Percentiles rank a stretch among this genome's conserved stretches.
Conservation (phyloP, 35 echinoderm and acorn worm species). For the Heliocidaris tuberculata region DNA sequence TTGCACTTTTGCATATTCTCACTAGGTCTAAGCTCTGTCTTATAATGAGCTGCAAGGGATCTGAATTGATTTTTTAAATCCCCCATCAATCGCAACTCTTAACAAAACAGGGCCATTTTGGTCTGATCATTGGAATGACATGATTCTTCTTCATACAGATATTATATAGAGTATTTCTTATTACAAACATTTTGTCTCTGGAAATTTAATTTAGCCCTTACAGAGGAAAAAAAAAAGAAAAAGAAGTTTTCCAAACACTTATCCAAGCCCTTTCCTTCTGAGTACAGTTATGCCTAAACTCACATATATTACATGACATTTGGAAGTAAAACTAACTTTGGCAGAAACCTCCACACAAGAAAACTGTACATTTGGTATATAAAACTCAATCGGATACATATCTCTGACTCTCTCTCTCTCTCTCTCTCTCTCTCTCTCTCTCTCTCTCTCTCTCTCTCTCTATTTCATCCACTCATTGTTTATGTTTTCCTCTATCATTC, state of each 20-base stretch:
- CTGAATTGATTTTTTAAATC: neutral
- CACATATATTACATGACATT: neutral
- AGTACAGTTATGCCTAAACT: neutral
- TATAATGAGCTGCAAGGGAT: neutral
- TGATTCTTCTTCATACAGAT: too few species aligned
- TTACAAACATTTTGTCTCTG: neutral
- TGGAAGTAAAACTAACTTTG: neutral
- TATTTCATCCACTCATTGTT: neutral
- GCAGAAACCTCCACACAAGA: neutral
- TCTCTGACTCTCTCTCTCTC: too few species aligned
- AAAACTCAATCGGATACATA: neutral
- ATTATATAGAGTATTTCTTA: neutral
- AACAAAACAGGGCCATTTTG: too few species aligned
- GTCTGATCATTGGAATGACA: too few species aligned
- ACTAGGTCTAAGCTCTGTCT: neutral
- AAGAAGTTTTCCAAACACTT: neutral
- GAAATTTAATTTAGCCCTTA: neutral
- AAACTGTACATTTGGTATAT: neutral
- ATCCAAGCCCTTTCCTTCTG: neutral
- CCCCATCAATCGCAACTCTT: too few species aligned
- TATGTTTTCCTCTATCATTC: neutral
- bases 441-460: neutral
- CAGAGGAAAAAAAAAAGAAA: neutral
- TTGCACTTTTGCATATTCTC: neutral
- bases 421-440: neutral